Conservation (phyloP, 2,113 vertebrate genomes). For the Sturnus vulgaris region DNA sequence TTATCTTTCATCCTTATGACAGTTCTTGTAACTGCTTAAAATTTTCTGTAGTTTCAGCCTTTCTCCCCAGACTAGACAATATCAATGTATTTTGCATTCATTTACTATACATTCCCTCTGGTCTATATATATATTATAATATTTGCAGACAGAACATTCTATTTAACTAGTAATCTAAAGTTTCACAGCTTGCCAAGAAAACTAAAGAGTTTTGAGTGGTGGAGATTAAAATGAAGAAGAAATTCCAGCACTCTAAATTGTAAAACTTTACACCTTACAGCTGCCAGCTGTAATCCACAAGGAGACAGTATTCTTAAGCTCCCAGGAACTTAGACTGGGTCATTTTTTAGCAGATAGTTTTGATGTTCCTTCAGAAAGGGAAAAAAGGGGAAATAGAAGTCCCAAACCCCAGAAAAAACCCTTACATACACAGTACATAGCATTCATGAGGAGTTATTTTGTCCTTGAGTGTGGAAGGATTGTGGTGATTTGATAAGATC, state of each 20-base stretch:
- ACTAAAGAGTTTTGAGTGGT: neutral
- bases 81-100: neutral
- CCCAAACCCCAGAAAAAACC: neutral
- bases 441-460: neutral
- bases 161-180: conserved; percentile 11
- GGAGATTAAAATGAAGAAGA: conserved; percentile 52
- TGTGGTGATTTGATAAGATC: conserved; percentile 31
- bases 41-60: neutral
- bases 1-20: neutral
- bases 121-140: neutral
- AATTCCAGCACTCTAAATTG: conserved; percentile 38
- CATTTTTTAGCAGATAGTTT: conserved; percentile 14
- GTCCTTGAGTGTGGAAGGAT: conserved; percentile 23
- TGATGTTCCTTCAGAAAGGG: neutral
- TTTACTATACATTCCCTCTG: neutral
- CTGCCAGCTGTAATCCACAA: conserved; percentile 39
- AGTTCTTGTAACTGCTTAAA: neutral
- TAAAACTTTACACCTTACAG: conserved; percentile 38
- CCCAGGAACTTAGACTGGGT: neutral
- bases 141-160: conserved; percentile 4
- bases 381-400: neutral
- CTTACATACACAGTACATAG: neutral
- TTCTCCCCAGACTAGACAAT: neutral
- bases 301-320: conserved; percentile 4
- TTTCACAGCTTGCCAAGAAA: conserved; percentile 19